phyloP scores from a whole-genome alignment of 2,113 vertebrate genomes.

The Elanus axillaris region DNA sequence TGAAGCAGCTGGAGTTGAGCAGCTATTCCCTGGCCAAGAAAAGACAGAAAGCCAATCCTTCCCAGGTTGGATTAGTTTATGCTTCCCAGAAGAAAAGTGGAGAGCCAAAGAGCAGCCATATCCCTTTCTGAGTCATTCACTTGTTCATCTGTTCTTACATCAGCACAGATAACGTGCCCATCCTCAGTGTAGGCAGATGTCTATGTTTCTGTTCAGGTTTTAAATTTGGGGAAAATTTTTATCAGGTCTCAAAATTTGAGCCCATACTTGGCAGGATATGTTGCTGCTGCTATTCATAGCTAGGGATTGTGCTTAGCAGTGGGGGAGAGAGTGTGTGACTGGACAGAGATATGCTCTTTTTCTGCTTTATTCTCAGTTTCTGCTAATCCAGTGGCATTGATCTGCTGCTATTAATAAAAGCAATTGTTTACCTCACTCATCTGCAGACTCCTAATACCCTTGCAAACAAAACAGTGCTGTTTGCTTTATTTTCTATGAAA shows the following conservation, averaged over 20 bases:
- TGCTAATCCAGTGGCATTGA: conserved; percentile 14
- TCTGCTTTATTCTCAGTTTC: background rate
- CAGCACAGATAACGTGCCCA: too few relatives aligned
- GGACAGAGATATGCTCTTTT: background rate
- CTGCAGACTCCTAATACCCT: background rate
- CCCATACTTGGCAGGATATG: background rate
- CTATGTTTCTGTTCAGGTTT: background rate
- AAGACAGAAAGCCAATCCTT: background rate
- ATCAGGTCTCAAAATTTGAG: background rate
- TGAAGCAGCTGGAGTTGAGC: background rate
- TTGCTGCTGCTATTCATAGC: background rate
- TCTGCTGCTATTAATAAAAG: conserved; percentile 39
- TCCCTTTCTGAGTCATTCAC: background rate
- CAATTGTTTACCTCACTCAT: background rate
- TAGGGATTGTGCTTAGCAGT: background rate
- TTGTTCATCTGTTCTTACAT: background rate
- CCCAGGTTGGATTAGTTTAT: background rate
- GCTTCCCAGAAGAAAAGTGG: background rate
- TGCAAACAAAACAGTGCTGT: background rate
- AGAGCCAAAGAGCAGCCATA: background rate
- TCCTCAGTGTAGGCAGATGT: background rate
- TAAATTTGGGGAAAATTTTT: background rate
- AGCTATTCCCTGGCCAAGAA: background rate
- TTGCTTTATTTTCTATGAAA: conserved; percentile 10
- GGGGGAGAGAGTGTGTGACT: background rate